Evolutionary conservation across 30 jellyfish, hydroid and myxozoan species (phyloP).

Genomic region (Turritopsis rubra): DNA sequence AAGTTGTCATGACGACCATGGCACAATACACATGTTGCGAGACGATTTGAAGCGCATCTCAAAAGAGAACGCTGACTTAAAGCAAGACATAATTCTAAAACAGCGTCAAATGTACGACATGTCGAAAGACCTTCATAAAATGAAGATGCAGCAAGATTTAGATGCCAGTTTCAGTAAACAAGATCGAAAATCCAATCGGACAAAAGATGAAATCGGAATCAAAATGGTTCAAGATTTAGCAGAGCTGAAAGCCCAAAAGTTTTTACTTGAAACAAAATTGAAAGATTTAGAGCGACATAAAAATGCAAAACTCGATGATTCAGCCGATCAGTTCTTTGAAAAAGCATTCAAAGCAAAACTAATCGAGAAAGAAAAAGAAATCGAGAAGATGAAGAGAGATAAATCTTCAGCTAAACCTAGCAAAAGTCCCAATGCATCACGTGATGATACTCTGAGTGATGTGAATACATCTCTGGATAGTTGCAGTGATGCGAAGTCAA

Average conservation of each 20-base stretch:
- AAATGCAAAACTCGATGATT: conserved; percentile 1
- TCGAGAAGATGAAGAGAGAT: conserved; percentile 40
- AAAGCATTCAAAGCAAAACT: conserved; percentile 41
- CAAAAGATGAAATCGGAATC: conserved; percentile 45
- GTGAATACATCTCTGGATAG: background rate
- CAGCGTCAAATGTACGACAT: conserved; percentile 65
- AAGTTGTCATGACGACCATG: conserved; percentile 71
- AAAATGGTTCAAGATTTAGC: conserved; percentile 51
- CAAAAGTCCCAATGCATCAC: conserved; percentile 17
- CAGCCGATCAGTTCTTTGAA: conserved; percentile 17
- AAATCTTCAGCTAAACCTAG: background rate
- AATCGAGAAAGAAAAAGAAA: conserved; percentile 49
- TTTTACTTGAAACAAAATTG: conserved; percentile 29
- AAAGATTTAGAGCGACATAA: conserved; percentile 25
- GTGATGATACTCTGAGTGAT: conserved; percentile 26
- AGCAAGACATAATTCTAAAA: conserved; percentile 48
- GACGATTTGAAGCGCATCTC: conserved; percentile 84
- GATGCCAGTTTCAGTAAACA: conserved; percentile 19
- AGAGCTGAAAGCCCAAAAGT: conserved; percentile 27
- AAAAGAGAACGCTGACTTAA: conserved; percentile 82
- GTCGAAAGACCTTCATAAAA: conserved; percentile 75
- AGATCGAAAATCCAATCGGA: conserved; percentile 25
- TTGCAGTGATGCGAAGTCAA: conserved; percentile 34
- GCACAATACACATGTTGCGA: conserved; percentile 92
- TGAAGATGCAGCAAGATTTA: conserved; percentile 34